phyloP scores from a whole-genome alignment of 2,797 vertebrate genomes.

The Halcyon leucocephala region DNA sequence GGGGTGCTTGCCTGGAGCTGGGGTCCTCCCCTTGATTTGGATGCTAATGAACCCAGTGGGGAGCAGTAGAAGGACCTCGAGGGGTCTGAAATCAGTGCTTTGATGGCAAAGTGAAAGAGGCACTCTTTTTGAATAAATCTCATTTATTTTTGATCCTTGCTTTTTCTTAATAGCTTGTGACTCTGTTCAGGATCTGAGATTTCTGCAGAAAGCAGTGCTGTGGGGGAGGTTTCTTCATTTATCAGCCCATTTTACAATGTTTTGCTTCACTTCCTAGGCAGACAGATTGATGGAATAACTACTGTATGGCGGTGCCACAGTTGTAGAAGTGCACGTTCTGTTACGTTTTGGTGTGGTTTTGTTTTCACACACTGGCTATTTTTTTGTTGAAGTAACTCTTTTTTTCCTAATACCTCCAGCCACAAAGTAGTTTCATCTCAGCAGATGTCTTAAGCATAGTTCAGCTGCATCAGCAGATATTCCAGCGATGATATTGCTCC shows the following conservation, averaged over 20 bases:
- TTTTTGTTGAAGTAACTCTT: constrained; percentile 58
- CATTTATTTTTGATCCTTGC: background rate
- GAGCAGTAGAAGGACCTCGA: accelerated
- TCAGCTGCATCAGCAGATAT: constrained; percentile 75
- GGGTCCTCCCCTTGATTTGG: accelerated
- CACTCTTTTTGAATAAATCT: background rate
- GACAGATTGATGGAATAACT: constrained; percentile 61
- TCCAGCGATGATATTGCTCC: constrained; percentile 55
- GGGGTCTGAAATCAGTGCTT: background rate
- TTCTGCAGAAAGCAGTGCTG: background rate
- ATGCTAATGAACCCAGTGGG: accelerated
- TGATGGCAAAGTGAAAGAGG: background rate
- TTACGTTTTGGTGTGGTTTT: constrained; percentile 55
- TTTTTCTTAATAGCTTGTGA: background rate
- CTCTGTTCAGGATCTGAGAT: background rate
- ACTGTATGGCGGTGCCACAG: background rate
- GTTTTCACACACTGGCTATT: constrained; percentile 59
- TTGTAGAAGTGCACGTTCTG: constrained; percentile 33
- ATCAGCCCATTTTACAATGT: constrained; percentile 17
- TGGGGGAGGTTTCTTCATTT: constrained; percentile 36
- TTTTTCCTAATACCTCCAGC: constrained; percentile 60
- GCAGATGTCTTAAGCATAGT: constrained; percentile 60
- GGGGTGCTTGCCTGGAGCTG: background rate
- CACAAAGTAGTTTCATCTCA: constrained; percentile 66
- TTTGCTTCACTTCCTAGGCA: constrained; percentile 19